A percentile compares a stretch with the other conserved stretches of the same genome.
phyloP scores from a whole-genome alignment of 2,888 invertebrate species.

The Ecdyonurus torrentis region DNA sequence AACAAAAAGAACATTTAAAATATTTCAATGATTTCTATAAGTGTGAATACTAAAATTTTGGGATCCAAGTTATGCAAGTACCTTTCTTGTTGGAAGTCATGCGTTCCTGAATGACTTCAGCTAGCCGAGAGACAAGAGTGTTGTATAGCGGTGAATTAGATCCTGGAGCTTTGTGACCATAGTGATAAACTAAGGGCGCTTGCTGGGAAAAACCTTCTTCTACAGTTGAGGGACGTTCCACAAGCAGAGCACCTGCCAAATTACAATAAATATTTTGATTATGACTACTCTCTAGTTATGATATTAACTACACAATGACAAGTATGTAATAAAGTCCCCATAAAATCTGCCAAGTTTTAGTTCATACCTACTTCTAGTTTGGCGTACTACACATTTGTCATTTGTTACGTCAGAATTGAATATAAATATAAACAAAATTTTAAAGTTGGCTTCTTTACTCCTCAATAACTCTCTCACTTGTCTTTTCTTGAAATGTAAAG shows the following conservation, averaged over 20 bases:
- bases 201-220: constrained; percentile 92
- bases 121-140: constrained; percentile 63
- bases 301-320: too few species aligned
- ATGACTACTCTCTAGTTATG: too few species aligned
- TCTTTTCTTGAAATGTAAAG: background rate
- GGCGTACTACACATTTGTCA: too few species aligned
- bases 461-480: too few species aligned
- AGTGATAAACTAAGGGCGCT: constrained; percentile 86
- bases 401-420: too few species aligned
- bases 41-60: background rate
- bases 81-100: constrained; percentile 78
- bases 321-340: too few species aligned
- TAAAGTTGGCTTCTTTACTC: too few species aligned
- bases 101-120: constrained; percentile 68
- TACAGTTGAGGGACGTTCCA: constrained; percentile 84
- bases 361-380: too few species aligned
- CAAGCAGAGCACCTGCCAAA: constrained; percentile 63
- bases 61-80: constrained; percentile 21
- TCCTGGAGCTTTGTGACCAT: constrained; percentile 64
- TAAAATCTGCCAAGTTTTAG: too few species aligned
- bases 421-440: too few species aligned
- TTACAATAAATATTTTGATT: too few species aligned
- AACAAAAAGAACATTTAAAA: constrained; percentile 2
- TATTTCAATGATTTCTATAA: background rate
- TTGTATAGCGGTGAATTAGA: constrained; percentile 72